Base-by-base conservation (phyloP, 2,797 vertebrate genomes). In the Cyclura pinguis region DNA sequence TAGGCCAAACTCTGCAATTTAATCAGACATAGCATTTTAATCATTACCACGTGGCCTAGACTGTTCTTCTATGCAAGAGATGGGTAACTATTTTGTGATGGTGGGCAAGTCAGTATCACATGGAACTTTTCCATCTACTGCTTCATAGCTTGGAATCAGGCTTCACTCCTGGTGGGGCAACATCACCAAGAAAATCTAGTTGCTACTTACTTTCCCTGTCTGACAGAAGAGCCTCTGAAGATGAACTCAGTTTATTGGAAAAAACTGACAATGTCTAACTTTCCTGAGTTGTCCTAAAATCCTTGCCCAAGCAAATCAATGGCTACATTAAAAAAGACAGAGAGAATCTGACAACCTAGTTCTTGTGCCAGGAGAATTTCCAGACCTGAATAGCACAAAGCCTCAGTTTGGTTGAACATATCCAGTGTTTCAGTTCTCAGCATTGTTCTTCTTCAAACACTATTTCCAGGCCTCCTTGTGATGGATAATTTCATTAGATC, bases 361-460 rank as follows among this genome's bases (percentile, higher is more conserved):
- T 50, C 55, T 50, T 47, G 69, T 22, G 88, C 52, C 72, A 89
- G 42, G 72, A 89, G 55, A 84, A 62, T 84, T 64, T 89, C 81
- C 72, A 89, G 69, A 64, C 55, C 42, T 77, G 64, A 64, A 64
- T 64, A 89, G 38, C 62, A 77, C 72, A 84, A 12, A 89, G 72
- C 20, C 47, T 73, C 76, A 89, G 72, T 52, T 77, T 55, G 50
- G 72, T 77, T n/a, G n/a, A 84, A 55, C 57, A 62, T 77, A 89
- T 52, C 72, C 29, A 64, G 69, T 64, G 13, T 50, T 84, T 32
- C 8, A n/a, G 16, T 64, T 89, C 55, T 88, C 62, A 83, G 24
- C 47, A 87, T 50, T 67, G 38, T 78, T 83, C 59, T 57, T 84
- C 59, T 80, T 84, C 81, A 88, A 87, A 84, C 32, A 62, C 35